A percentile compares a stretch with the other conserved stretches of the same genome.
Conservation (phyloP, 2,888 invertebrate genomes). For the Perithous albicinctus region DNA sequence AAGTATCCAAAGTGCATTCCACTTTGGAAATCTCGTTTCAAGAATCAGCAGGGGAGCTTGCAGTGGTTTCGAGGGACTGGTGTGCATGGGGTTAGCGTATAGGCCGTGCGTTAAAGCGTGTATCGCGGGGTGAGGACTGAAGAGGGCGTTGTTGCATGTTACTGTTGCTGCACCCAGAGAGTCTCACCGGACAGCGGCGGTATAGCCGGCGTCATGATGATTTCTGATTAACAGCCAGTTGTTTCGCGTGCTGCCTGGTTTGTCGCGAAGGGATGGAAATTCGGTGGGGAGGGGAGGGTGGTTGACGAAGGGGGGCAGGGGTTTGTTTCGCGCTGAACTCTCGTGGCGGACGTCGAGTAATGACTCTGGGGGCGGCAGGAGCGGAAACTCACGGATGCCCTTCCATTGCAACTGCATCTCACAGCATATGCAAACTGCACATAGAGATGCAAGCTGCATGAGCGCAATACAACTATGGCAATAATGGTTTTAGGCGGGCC, state of each 20-base stretch:
- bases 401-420: conserved; percentile 46
- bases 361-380: conserved; percentile 82
- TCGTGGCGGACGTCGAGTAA: conserved; percentile 83
- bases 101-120: too few relatives aligned
- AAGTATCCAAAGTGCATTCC: not conserved
- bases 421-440: conserved; percentile 9
- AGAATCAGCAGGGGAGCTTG: conserved; percentile 10
- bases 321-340: conserved; percentile 77
- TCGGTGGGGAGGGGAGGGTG: conserved; percentile 1
- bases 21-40: conserved; percentile 13
- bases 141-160: conserved; percentile 9
- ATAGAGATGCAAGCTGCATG: conserved; percentile 36
- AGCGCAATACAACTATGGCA: conserved; percentile 35
- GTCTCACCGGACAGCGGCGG: conserved; percentile 62
- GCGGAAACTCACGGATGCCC: conserved; percentile 75
- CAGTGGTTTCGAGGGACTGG: conserved; percentile 1
- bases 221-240: conserved; percentile 84
- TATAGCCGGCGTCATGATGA: conserved; percentile 76
- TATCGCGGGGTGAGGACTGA: too few relatives aligned
- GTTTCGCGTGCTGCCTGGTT: conserved; percentile 75
- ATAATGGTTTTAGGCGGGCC: conserved; percentile 59
- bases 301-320: conserved; percentile 41
- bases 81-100: not conserved
- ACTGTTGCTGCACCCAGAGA: too few relatives aligned
- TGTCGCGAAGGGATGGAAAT: conserved; percentile 46